These are phyloP conservation scores for Dicrurus megarhynchus DNA, from an alignment of 2,113 vertebrate genomes.

Conservation along the genomic window DNA sequence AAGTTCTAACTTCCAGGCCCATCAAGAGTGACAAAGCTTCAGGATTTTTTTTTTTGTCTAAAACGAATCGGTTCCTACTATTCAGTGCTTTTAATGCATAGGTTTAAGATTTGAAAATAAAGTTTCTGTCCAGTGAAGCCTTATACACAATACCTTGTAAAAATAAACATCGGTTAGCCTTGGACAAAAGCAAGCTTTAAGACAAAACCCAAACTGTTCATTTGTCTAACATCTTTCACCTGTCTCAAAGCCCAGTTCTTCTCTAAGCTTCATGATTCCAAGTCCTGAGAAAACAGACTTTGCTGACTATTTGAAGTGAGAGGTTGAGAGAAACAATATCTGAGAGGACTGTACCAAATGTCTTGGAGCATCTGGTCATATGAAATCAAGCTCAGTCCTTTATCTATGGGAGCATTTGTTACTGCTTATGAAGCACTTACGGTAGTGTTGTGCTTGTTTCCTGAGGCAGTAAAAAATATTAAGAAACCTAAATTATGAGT, in stretches of 20 bases:
- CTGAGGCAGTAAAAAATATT: background rate
- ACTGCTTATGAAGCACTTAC: background rate
- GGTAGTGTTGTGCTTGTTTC: background rate
- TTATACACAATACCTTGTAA: background rate
- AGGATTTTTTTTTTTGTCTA: background rate
- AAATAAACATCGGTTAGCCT: background rate
- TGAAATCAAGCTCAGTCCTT: background rate
- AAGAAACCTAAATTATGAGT: background rate
- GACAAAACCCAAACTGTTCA: background rate
- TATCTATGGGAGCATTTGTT: background rate
- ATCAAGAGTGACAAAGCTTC: background rate
- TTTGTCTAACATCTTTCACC: background rate
- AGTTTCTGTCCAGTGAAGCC: background rate
- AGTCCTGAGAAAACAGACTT: background rate
- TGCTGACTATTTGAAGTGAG: background rate
- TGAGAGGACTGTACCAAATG: background rate
- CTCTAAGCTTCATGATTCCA: background rate
- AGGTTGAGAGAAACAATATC: background rate
- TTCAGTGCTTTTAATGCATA: background rate
- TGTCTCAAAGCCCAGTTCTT: background rate
- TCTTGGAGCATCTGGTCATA: background rate
- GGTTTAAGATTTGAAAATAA: background rate
- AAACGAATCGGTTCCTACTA: background rate
- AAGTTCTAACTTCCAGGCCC: background rate
- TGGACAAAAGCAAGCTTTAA: background rate